Percentiles rank a stretch among this genome's conserved stretches.
Conservation (phyloP, 2,888 invertebrate species). For the Cryptocephalus primarius region DNA sequence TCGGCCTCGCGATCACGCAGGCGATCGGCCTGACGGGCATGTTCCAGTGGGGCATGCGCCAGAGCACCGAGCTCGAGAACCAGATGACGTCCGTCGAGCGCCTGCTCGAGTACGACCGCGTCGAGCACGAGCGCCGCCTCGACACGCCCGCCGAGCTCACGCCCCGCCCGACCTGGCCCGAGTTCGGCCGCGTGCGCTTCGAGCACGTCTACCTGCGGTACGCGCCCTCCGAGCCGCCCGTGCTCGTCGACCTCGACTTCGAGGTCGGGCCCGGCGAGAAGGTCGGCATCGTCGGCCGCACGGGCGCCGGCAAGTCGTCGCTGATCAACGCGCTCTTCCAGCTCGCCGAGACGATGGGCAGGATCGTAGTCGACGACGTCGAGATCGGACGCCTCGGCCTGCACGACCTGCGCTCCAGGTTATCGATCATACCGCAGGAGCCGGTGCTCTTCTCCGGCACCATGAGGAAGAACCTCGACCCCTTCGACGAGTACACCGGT, state of each 20-base stretch:
- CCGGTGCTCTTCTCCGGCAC: constrained; percentile 69
- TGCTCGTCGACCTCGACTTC: constrained; percentile 63
- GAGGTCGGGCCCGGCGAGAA: constrained; percentile 57
- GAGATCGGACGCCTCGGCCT: constrained; percentile 42
- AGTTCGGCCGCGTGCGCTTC: constrained; percentile 57
- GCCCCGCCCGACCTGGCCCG: constrained; percentile 65
- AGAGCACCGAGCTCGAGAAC: constrained; percentile 44
- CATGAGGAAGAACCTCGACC: constrained; percentile 82
- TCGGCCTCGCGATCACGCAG: constrained; percentile 36
- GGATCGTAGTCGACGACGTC: constrained; percentile 51
- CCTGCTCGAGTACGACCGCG: constrained; percentile 38
- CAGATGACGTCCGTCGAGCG: constrained; percentile 90
- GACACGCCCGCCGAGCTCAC: constrained; percentile 53
- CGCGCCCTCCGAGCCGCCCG: constrained; percentile 53
- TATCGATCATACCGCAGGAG: constrained; percentile 48
- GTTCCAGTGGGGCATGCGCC: constrained; percentile 80
- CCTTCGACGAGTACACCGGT: constrained; percentile 61
- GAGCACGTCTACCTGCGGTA: constrained; percentile 51
- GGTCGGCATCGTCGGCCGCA: constrained; percentile 72
- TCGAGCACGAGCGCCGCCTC: constrained; percentile 29
- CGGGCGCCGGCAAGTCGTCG: constrained; percentile 71
- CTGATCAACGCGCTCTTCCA: constrained; percentile 61
- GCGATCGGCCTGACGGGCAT: constrained; percentile 40
- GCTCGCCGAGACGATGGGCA: constrained; percentile 45
- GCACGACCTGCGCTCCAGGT: constrained; percentile 40